phyloP scores from a whole-genome alignment of 92 coral and sea anemone genomes.

The Parazoanthus swiftii region DNA sequence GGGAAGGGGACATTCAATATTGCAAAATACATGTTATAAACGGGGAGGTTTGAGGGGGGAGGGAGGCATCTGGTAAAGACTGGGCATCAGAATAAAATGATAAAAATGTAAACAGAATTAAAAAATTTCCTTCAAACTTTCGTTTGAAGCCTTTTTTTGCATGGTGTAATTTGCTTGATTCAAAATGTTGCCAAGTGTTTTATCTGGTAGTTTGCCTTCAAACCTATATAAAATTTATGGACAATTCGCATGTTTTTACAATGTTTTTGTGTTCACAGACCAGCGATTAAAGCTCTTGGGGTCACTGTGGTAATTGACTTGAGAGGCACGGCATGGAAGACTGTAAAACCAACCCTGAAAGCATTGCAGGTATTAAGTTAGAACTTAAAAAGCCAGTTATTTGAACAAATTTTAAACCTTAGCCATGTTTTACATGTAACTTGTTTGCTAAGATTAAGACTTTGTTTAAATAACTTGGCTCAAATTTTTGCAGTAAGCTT shows the following conservation, averaged over 20 bases:
- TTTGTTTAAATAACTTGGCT: too few species aligned
- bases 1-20: too few species aligned
- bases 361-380: constrained; percentile 70
- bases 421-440: background rate
- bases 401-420: too few species aligned
- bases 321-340: constrained; percentile 93
- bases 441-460: too few species aligned
- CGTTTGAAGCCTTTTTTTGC: background rate
- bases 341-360: constrained; percentile 80
- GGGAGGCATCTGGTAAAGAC: background rate
- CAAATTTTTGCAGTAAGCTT: too few species aligned
- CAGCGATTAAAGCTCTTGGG: constrained; percentile 58
- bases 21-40: too few species aligned
- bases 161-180: too few species aligned
- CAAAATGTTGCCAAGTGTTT: background rate
- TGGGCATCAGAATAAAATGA: background rate
- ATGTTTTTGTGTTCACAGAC: constrained; percentile 50
- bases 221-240: background rate
- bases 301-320: constrained; percentile 83
- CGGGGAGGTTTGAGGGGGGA: too few species aligned
- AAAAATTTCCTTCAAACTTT: too few species aligned
- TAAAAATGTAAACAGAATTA: too few species aligned
- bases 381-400: background rate
- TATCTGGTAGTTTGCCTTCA: background rate
- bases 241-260: background rate